Evolutionary conservation across 2,113 vertebrate genomes (phyloP), one percentile per base, ranked within the genome.

Genomic region (Centropristis striata): DNA sequence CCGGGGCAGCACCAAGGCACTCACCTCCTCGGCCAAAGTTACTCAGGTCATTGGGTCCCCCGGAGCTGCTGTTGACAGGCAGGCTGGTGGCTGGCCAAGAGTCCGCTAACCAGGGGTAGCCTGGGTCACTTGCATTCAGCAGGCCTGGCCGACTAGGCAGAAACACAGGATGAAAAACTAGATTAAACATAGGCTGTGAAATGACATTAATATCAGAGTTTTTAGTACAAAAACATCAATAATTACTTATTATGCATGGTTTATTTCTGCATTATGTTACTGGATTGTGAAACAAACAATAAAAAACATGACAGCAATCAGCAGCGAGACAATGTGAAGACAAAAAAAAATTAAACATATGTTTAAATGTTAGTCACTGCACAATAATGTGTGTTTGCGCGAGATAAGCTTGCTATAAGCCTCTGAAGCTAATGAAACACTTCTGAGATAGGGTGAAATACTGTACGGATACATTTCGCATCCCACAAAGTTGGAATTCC

Each of bases 41-140:
- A 28, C 94, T 95, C 81, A 99, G 95, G 89, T 99, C 97, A 75
- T 96, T 99, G 27, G 98, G 96, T 74, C 97, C 98, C 77, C 95
- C 97, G 15, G 94, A 97, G 87, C 95, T 95, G 83, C 96, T 97
- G 93, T 98, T 99, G 74, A 98, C 97, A 0, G 98, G 97, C 85
- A 99, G 95, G 93, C 98, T 98, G 54, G 97, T 97, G 57, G 98
- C 96, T 47, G 98, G 98, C 98, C 98, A 99, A 20, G 98, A 99
- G 90, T 99, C 98, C 4, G 98, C 98, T 87, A 99, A 96, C 98
- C 98, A 99, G 68, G 98, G 98, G 78, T 99, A 99, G 59, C 91
- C 96, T 20, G 97, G 96, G 86, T 99, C 98, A 78, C 96, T 94
- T 59, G 96, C 94, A 82, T 98, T 98, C 75, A 99, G 91, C 75